These are phyloP conservation scores for Hemicordylus capensis DNA, from an alignment of 2,113 vertebrate species.

Conservation along the genomic window DNA sequence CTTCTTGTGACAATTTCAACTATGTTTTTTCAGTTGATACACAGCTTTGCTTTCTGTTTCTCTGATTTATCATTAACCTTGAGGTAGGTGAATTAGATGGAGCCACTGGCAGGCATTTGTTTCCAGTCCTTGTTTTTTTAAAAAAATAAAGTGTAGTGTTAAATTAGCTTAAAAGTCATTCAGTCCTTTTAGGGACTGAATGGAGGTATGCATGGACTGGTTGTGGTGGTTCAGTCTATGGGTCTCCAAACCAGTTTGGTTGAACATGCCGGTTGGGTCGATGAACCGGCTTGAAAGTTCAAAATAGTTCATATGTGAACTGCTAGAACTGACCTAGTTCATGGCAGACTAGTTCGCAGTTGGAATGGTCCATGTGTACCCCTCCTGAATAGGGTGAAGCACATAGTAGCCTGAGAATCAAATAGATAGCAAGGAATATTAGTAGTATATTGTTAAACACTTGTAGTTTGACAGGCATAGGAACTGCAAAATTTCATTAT, in stretches of 20 bases:
- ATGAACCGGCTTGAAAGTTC: too few species aligned
- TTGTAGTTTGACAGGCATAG: background rate
- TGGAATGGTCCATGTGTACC: too few species aligned
- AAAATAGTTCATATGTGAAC: too few species aligned
- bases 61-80: slow-evolving; percentile 52
- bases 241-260: too few species aligned
- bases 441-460: background rate
- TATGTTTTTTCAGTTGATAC: background rate
- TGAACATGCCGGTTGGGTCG: too few species aligned
- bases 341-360: too few species aligned
- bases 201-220: too few species aligned
- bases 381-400: background rate
- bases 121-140: slow-evolving; percentile 22
- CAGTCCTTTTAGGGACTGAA: too few species aligned
- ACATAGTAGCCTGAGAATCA: background rate
- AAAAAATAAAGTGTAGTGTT: slow-evolving; percentile 25
- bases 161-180: slow-evolving; percentile 41
- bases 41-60: slow-evolving; percentile 12
- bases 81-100: slow-evolving; percentile 35
- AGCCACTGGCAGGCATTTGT: slow-evolving; percentile 30
- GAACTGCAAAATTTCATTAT: background rate
- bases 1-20: too few species aligned
- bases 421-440: slow-evolving; percentile 12
- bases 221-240: too few species aligned
- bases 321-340: too few species aligned